A percentile compares a stretch with the other conserved stretches of the same genome.
phyloP scores from a whole-genome alignment of 2,888 invertebrate species.

The Protodeltote pygarga region DNA sequence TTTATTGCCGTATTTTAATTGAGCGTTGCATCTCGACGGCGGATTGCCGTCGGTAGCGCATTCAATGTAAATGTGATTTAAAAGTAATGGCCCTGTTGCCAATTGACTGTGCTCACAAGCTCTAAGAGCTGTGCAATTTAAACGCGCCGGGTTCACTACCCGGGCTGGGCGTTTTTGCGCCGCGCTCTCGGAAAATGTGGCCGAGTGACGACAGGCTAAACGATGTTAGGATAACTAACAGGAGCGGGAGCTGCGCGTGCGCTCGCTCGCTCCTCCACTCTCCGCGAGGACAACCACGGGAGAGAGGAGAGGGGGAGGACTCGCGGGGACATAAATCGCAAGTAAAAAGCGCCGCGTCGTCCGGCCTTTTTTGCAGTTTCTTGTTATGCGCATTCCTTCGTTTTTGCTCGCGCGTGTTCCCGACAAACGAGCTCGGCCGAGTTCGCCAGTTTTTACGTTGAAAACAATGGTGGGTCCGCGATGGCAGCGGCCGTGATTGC shows the following conservation, averaged over 20 bases:
- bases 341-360: slow-evolving; percentile 72
- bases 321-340: slow-evolving; percentile 71
- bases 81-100: slow-evolving; percentile 75
- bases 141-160: slow-evolving; percentile 46
- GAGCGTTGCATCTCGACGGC: slow-evolving; percentile 64
- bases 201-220: slow-evolving; percentile 38
- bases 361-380: slow-evolving; percentile 75
- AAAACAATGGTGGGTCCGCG: slow-evolving; percentile 69
- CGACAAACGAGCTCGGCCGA: slow-evolving; percentile 70
- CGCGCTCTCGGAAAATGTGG: slow-evolving; percentile 36
- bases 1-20: slow-evolving; percentile 83
- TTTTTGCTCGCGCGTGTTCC: slow-evolving; percentile 74
- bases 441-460: slow-evolving; percentile 62
- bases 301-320: slow-evolving; percentile 20
- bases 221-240: slow-evolving; percentile 37
- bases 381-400: slow-evolving; percentile 78
- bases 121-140: slow-evolving; percentile 46
- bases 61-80: slow-evolving; percentile 82
- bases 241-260: slow-evolving; percentile 45
- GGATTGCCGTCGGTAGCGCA: slow-evolving; percentile 61
- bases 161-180: slow-evolving; percentile 42
- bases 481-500: slow-evolving; percentile 63
- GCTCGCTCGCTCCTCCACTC: slow-evolving; percentile 21
- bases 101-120: slow-evolving; percentile 56
- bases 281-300: slow-evolving; percentile 1